Percentiles rank a stretch among this genome's conserved stretches.
phyloP scores from a whole-genome alignment of 2,888 invertebrate species.

The Cephus spinipes region DNA sequence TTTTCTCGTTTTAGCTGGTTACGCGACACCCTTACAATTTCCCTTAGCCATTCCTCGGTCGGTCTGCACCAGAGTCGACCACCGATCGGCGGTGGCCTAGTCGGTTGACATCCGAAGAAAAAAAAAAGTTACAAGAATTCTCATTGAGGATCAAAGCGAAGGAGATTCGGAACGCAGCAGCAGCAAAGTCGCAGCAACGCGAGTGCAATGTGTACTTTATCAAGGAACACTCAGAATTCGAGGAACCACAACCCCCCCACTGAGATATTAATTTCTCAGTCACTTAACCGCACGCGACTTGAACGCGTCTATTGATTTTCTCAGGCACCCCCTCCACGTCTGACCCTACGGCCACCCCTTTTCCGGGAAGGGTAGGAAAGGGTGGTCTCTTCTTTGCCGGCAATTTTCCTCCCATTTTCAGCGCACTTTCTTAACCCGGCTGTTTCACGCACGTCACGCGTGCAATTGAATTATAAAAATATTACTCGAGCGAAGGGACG shows the following conservation, averaged over 20 bases:
- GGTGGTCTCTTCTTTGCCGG: conserved; percentile 39
- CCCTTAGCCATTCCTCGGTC: conserved; percentile 30
- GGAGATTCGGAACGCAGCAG: not conserved
- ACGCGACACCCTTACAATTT: conserved; percentile 30
- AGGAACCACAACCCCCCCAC: conserved; percentile 42
- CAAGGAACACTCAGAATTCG: not conserved
- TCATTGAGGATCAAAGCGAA: no score
- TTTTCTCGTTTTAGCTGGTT: conserved; percentile 17
- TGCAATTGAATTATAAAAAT: conserved; percentile 57
- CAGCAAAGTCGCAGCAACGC: not conserved
- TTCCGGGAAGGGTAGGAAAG: conserved; percentile 36
- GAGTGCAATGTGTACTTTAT: not conserved
- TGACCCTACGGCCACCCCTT: conserved; percentile 42
- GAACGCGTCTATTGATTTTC: conserved; percentile 62
- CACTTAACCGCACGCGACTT: conserved; percentile 64
- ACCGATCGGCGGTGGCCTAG: no score
- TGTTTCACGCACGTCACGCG: conserved; percentile 21
- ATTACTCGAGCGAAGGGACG: conserved; percentile 34
- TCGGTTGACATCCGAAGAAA: no score
- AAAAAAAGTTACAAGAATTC: no score
- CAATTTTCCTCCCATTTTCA: conserved; percentile 46
- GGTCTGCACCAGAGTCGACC: not conserved
- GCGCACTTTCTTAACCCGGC: not conserved
- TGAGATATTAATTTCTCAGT: conserved; percentile 63
- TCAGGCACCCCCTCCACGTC: conserved; percentile 35